phyloP scores from a whole-genome alignment of 2,888 invertebrate species.

The Caprella mutica region DNA sequence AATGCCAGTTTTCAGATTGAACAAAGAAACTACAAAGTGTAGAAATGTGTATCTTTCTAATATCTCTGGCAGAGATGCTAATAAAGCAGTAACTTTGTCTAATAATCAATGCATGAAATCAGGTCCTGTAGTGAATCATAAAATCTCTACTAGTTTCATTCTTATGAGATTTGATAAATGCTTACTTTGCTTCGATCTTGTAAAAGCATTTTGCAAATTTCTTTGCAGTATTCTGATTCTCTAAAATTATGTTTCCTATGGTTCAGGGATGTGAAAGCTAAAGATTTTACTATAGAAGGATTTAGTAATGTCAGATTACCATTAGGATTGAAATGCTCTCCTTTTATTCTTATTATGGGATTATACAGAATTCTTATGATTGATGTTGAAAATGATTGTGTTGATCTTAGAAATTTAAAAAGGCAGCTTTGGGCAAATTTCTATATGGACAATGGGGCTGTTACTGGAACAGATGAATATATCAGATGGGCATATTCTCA shows the following conservation, averaged over 20 bases:
- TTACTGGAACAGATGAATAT: neutral
- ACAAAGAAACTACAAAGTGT: no score
- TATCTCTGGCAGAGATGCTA: no score
- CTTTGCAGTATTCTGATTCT: neutral
- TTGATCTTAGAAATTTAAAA: neutral
- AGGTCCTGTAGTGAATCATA: neutral
- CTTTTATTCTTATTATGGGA: neutral
- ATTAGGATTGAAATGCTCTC: conserved; percentile 3
- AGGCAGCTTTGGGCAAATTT: neutral
- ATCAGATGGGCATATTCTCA: neutral
- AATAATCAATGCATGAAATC: neutral
- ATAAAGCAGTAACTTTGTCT: no score
- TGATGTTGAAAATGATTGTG: neutral
- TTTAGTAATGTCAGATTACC: neutral
- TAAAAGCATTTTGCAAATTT: neutral
- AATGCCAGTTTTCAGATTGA: no score
- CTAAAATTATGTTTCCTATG: neutral
- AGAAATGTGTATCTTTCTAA: no score
- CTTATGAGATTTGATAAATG: neutral
- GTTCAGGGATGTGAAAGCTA: neutral
- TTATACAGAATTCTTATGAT: neutral
- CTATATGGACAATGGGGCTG: conserved; percentile 8
- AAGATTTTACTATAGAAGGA: neutral
- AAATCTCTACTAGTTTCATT: neutral
- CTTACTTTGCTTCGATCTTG: neutral